Evolutionary conservation across 92 coral and sea anemone species (phyloP), one percentile per base, ranked within the genome.

Genomic region (Actinostola sp.): DNA sequence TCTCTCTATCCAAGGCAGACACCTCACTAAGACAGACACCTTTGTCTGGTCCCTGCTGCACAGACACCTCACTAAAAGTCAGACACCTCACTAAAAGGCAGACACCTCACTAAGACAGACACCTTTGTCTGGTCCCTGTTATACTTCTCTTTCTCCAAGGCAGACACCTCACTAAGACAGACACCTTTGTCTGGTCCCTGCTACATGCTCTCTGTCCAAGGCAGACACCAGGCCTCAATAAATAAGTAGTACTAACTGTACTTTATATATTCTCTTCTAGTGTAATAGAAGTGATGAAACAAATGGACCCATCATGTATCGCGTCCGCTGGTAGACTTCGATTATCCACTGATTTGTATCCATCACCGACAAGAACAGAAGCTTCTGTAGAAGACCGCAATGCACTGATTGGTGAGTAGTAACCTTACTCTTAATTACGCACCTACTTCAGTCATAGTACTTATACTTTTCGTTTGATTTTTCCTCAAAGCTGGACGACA

Each of bases 251-350:
- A 14, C 7, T 14, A 39, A 39, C 45, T 39, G 14, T 39, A 39
- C 45, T 7, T 53, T 7, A 20, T 53, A 9, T 53, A n/a, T 48
- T 48, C 3, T 39, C 21, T 64, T 64, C 1, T 38, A 91, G 97
- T 58, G 97, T 91, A 32, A 89, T 91, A 33, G 92, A 87, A 83
- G 97, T 91, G 20, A 87, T 91, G 88, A 91, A 91, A 51, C 97
- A 91, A 69, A 73, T 87, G 45, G 92, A 91, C 16, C 52, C 87
- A 32, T 32, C 48, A 14, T 59, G 54, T 32, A n/a, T 21, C 19
- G 29, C 63, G 24, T 48, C 72, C 5, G 33, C 72, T 17, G 60
- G 46, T 38, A 45, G 81, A 25, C 71, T 21, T n/a, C 59, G 81
- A 48, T 39, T 61, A 36, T 55, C 72, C 11, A 50, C 68, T 27